These are phyloP conservation scores for Zootermopsis nevadensis DNA, from an alignment of 2,888 invertebrate species.

Conservation along the genomic window DNA sequence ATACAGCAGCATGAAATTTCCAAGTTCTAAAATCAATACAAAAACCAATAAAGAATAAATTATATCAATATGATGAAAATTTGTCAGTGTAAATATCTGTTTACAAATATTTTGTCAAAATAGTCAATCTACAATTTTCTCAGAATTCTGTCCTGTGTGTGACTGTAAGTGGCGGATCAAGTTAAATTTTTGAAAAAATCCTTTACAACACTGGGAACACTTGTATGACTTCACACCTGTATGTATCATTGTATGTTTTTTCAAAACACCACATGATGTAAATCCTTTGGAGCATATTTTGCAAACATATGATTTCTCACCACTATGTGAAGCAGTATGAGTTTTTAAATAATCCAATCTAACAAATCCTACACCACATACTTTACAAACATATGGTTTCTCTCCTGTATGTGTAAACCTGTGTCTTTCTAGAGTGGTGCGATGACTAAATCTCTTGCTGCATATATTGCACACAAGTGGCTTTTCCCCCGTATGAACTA, in stretches of 20 bases:
- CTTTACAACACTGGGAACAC: conserved; percentile 13
- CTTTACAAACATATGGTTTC: conserved; percentile 17
- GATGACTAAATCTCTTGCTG: conserved; percentile 12
- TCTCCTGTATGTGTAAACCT: conserved; percentile 9
- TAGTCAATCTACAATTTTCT: no score
- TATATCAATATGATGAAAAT: no score
- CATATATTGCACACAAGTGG: conserved; percentile 15
- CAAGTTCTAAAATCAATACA: no score
- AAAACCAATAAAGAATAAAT: no score
- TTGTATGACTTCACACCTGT: neutral
- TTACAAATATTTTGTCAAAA: no score
- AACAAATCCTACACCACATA: conserved; percentile 19
- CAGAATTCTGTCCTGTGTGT: neutral
- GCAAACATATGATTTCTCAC: conserved; percentile 19
- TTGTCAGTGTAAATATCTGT: no score
- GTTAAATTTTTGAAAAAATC: conserved; percentile 23
- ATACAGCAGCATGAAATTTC: no score
- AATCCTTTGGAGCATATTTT: conserved; percentile 25
- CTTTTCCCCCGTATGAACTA: conserved; percentile 29
- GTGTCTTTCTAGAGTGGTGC: conserved; percentile 8
- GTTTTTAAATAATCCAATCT: conserved; percentile 3
- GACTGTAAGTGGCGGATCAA: conserved; percentile 19
- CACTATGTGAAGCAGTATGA: neutral
- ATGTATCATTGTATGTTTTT: conserved; percentile 14
- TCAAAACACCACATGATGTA: conserved; percentile 16